Conservation (phyloP, 2,113 vertebrate genomes). For the Protomyctophum bolini region DNA sequence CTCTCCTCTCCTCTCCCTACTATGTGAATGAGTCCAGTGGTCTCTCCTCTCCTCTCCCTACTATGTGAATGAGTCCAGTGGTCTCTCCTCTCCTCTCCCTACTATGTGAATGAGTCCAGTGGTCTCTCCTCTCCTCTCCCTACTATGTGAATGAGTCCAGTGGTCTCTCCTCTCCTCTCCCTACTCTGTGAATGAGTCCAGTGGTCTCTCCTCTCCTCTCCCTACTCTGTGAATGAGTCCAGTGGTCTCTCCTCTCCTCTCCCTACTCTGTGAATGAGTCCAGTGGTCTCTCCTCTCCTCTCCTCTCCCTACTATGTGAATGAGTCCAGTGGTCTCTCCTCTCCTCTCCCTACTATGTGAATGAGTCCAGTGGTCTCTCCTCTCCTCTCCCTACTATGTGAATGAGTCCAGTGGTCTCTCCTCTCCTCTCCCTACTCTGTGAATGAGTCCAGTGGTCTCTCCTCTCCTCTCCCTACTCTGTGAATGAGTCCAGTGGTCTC, state of each 20-base stretch:
- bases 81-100: no score
- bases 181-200: constrained; percentile 62
- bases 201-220: constrained; percentile 18
- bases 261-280: constrained; percentile 62
- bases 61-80: constrained; percentile 59
- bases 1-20: no score
- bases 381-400: no score
- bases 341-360: no score
- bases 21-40: constrained; percentile 58
- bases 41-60: no score
- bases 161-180: no score
- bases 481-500: constrained; percentile 53
- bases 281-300: constrained; percentile 29
- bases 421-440: no score
- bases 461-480: no score
- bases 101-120: constrained; percentile 60
- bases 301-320: no score
- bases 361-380: constrained; percentile 45
- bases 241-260: constrained; percentile 22
- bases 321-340: constrained; percentile 43
- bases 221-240: constrained; percentile 63
- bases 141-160: constrained; percentile 61
- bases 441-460: constrained; percentile 49
- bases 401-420: constrained; percentile 47
- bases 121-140: no score